Evolutionary conservation across 2,888 invertebrate genomes (phyloP).

Genomic region (Melinopterus prodromus): DNA sequence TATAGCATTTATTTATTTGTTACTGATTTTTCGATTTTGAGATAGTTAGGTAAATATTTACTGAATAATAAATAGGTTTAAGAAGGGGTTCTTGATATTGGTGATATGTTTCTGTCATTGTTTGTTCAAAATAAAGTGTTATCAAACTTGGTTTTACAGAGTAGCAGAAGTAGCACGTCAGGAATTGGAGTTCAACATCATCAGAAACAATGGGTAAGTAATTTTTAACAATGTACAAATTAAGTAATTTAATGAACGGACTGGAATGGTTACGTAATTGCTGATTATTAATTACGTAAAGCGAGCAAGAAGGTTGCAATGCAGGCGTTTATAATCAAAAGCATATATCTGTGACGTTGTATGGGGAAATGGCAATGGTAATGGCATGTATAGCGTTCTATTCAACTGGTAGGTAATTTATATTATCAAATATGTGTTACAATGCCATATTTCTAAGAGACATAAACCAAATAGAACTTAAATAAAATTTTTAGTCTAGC

Average conservation of each 20-base stretch:
- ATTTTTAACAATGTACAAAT: neutral
- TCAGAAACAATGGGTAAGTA: neutral
- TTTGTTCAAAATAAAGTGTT: no score
- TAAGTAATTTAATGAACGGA: neutral
- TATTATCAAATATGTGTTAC: no score
- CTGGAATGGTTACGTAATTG: neutral
- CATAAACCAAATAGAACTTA: no score
- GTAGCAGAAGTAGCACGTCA: neutral
- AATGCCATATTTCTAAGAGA: no score
- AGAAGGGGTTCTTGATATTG: no score
- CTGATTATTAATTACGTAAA: neutral
- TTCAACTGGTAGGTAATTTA: neutral
- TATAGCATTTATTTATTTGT: no score
- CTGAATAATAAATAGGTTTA: no score
- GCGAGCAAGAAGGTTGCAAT: neutral
- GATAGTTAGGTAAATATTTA: no score
- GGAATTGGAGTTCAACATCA: neutral
- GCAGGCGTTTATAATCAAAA: neutral
- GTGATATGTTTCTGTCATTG: no score
- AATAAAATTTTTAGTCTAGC: no score
- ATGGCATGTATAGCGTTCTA: neutral
- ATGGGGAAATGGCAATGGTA: neutral
- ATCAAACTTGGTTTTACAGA: neutral
- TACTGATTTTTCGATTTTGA: no score
- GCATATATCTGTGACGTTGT: neutral